phyloP scores from a whole-genome alignment of 2,797 vertebrate species.

The Bovichtus diacanthus region DNA sequence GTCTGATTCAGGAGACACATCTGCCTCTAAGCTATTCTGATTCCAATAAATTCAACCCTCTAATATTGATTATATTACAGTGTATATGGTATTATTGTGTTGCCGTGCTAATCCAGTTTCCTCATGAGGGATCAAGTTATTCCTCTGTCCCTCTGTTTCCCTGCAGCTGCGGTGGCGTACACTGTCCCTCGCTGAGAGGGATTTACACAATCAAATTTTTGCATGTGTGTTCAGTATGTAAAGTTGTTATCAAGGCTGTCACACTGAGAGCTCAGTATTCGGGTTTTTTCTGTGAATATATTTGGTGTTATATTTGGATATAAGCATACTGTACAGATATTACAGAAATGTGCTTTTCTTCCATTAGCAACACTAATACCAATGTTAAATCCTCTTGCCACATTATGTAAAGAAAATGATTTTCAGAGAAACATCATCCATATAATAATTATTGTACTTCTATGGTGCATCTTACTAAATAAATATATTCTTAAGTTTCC shows the following conservation, averaged over 20 bases:
- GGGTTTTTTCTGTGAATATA: too few species aligned
- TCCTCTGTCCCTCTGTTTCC: conserved; percentile 7
- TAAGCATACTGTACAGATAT: neutral
- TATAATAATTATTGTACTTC: too few species aligned
- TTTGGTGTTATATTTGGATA: neutral
- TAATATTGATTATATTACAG: neutral
- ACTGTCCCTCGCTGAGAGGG: neutral
- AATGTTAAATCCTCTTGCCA: neutral
- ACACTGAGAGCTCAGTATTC: neutral
- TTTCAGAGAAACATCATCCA: too few species aligned
- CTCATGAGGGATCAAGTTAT: neutral
- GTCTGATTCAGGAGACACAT: neutral
- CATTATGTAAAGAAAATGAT: neutral
- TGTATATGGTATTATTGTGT: neutral
- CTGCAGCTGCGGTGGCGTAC: neutral
- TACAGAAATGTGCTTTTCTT: neutral
- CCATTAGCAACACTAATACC: too few species aligned
- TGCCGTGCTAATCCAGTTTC: neutral
- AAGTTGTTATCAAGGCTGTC: neutral
- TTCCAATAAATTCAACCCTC: neutral
- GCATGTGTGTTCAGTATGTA: neutral
- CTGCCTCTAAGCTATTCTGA: neutral
- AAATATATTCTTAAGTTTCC: too few species aligned
- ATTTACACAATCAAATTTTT: conserved; percentile 11
- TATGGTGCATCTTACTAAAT: too few species aligned